Evolutionary conservation across 2,888 invertebrate genomes (phyloP), one percentile per base, ranked within the genome.

Genomic region (Ptychoptera albimana): DNA sequence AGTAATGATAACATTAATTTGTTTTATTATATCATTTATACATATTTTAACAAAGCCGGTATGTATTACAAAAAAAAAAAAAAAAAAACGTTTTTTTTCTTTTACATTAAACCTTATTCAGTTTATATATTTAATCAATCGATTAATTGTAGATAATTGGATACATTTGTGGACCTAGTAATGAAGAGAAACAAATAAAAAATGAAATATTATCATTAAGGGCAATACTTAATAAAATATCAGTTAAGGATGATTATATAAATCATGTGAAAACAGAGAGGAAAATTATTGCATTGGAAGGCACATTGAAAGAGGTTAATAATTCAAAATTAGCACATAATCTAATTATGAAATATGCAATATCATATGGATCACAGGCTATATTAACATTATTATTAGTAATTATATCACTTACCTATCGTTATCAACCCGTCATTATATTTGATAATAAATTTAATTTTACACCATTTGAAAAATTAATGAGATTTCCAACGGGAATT

Each of bases 401-500:
- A 2, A 44, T 59, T 1, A 53, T 70, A 13, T 63, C 66, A 12
- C 50, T 71, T 15, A 59, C 61, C 34, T 67, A 68, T 53, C 60
- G 72, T 30, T 54, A 61, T 14, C 61, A 61, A 2, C 68, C 72
- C 0, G 63, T 72, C 7, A 59, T 71, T 45, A 52, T 65, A 32
- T 60, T 71, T 23, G 60, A 61, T n/a, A 55, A 64, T 11, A 55
- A 56, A 10, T 63, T 67, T 44, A 63, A 67, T 53, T 56, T 72
- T 46, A 57, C 55, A 37, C 72, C 72, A 4, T 63, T 72, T 46
- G 59, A 58, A n/a, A 59, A 58, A 5, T 46, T 72, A 6, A 61
- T 72, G 14, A 65, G 66, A 2, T 72, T 67, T 57, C 72, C 72
- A 10, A 68, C 68, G 42, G 64, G 63, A 8, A 52, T 63, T n/a